Evolutionary conservation across 1,140 invertebrate species (phyloP).

Genomic region (Colletes gigas): DNA sequence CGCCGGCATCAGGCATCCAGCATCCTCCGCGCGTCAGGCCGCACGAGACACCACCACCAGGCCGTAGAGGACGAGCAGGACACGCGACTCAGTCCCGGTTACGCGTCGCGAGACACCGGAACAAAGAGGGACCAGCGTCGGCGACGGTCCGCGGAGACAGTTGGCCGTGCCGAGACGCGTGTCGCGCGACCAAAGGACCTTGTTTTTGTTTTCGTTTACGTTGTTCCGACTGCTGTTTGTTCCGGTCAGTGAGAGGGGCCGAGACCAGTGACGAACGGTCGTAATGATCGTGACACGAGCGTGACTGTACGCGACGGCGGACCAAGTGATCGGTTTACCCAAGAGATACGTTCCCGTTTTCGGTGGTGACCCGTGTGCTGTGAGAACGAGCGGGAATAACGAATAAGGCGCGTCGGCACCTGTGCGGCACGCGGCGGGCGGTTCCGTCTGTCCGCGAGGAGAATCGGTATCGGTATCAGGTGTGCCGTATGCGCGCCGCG

Average conservation of each 20-base stretch:
- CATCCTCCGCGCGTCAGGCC: conserved; percentile 61
- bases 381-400: too few relatives aligned
- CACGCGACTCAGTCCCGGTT: conserved; percentile 27
- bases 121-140: conserved; percentile 27
- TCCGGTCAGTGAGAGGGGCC: too few relatives aligned
- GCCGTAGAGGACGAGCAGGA: conserved; percentile 21
- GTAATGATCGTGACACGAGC: too few relatives aligned
- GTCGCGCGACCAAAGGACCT: not conserved
- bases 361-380: too few relatives aligned
- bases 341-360: too few relatives aligned
- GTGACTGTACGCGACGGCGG: too few relatives aligned
- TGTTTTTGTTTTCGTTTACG: too few relatives aligned
- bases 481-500: conserved; percentile 23
- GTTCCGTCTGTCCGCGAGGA: not conserved
- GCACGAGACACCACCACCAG: conserved; percentile 39
- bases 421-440: conserved; percentile 16
- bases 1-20: conserved; percentile 69
- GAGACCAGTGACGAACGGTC: too few relatives aligned
- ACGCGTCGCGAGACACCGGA: not conserved
- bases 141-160: not conserved
- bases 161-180: not conserved
- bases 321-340: too few relatives aligned
- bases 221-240: too few relatives aligned
- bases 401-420: conserved; percentile 9
- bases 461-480: not conserved